These are phyloP conservation scores for Thereva nobilitata DNA, from an alignment of 2,888 invertebrate genomes.

Conservation along the genomic window DNA sequence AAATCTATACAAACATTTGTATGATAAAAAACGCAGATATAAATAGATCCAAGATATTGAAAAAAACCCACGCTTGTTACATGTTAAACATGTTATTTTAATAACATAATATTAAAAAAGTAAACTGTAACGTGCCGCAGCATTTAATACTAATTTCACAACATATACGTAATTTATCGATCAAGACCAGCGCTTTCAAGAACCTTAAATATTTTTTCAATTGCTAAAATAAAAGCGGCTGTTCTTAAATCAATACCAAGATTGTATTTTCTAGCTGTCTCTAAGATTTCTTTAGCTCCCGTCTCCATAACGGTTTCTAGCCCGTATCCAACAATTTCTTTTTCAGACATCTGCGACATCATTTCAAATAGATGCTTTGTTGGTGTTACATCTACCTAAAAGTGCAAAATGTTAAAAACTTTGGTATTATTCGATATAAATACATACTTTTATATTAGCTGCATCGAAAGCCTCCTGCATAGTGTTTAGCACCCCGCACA, in stretches of 20 bases:
- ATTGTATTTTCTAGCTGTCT: slow-evolving; percentile 87
- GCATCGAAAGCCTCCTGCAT: slow-evolving; percentile 89
- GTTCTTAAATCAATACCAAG: slow-evolving; percentile 93
- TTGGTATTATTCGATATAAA: slow-evolving; percentile 48
- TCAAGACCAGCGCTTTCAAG: slow-evolving; percentile 83
- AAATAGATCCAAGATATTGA: too few relatives aligned
- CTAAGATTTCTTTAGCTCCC: slow-evolving; percentile 93
- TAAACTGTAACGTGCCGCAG: too few relatives aligned
- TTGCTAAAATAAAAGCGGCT: slow-evolving; percentile 94
- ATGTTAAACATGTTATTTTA: too few relatives aligned
- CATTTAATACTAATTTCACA: too few relatives aligned
- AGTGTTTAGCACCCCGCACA: slow-evolving; percentile 66
- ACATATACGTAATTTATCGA: too few relatives aligned
- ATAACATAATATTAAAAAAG: too few relatives aligned
- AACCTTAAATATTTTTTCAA: slow-evolving; percentile 95
- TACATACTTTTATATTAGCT: slow-evolving; percentile 80
- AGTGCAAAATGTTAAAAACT: not conserved
- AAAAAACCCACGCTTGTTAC: too few relatives aligned
- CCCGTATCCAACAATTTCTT: slow-evolving; percentile 98
- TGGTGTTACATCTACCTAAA: not conserved
- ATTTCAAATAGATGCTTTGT: slow-evolving; percentile 14
- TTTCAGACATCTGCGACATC: slow-evolving; percentile 90
- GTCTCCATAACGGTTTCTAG: slow-evolving; percentile 97
- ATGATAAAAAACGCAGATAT: too few relatives aligned
- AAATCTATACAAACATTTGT: too few relatives aligned